Base-by-base conservation (phyloP, 2,888 invertebrate genomes). In the Amphipyra berbera region DNA sequence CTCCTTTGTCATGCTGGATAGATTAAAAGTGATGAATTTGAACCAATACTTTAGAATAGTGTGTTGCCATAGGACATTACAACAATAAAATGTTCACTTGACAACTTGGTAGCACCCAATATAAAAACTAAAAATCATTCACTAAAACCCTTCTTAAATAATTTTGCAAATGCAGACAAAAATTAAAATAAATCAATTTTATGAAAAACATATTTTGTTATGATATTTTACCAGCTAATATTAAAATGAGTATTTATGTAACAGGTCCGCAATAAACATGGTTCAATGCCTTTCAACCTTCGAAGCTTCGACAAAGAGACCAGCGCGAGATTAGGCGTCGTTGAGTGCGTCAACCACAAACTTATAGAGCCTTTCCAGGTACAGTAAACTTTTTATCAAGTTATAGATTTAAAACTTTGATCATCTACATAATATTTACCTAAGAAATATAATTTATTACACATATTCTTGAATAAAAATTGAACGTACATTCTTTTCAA, bases 341-440 rank as follows among this genome's bases (percentile, higher is more conserved):
- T 98, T 41, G 99, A 99, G 93, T 99, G 99, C 95, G 98, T 99
- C 65, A 98, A 98, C 88, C 99, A 99, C 93, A 99, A 99, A 90
- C 96, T 99, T 80, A 97, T 99, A 84, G 99, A 99, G 91, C 99
- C 99, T 65, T 99, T 99, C 96, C 98, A 98, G 96, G 99, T 99
- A 79, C 61, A 27, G 59, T 48, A 40, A 12, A 13, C 2, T 6
- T 33, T 30, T 55, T 53, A 35, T 33, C 1, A 14, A n/a, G 21
- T 8, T 0, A n/a, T 48, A 13, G 8, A 37, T 35, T 12, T 30
- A 27, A 13, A 35, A 2, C 33, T 33, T 33, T 1, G 1, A 33
- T 4, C 6, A 33, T 2, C 9, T 8, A 33, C n/a, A n/a, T n/a
- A 8, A 8, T 33, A 33, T 33, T 21, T 21, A 21, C 21, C 21